Evolutionary conservation across 2,113 vertebrate species (phyloP), one percentile per base, ranked within the genome.

Genomic region (Tinamus guttatus): DNA sequence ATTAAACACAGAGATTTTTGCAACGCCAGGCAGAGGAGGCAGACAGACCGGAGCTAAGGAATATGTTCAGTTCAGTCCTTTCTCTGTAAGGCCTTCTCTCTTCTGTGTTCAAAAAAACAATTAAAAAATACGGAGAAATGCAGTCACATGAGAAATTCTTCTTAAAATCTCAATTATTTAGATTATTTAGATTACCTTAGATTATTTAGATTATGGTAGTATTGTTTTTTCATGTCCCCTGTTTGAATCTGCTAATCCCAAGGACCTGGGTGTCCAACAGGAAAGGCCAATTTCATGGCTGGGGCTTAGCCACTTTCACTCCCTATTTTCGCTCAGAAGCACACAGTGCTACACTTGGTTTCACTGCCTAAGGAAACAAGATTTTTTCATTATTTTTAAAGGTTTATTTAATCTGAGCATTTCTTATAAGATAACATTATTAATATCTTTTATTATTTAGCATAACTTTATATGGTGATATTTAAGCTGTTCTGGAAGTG

Each of bases 361-460:
- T 81, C 63, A 34, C 14, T 85, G 67, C 67, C 81, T 92, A 68
- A 78, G 43, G 49, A 87, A 93, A 92, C 25, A 81, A n/a, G 28
- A 19, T 16, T 81, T 85, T 52, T 77, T 68, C 5, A 3, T 36
- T 81, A 32, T 58, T 76, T 93, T 73, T 62, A 32, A 80, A 87
- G 16, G 21, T 89, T 87, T 3, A 2, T 85, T 94, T 93, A 58
- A 7, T 67, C 77, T 89, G 38, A 73, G 27, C 3, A 25, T 94
- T 90, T 93, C 70, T 89, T 76, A 73, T 73, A 52, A 6, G 15
- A n/a, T 43, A 81, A 64, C 65, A 43, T 58, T 69, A 60, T 27
- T 65, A 30, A 45, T 65, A 47, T 60, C 5, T 65, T 87, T 56
- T 65, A 36, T 87, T 87, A 79, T 79, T 85, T 94, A 89, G 21